phyloP scores from a whole-genome alignment of 2,797 vertebrate genomes.

The Aplochiton taeniatus region DNA sequence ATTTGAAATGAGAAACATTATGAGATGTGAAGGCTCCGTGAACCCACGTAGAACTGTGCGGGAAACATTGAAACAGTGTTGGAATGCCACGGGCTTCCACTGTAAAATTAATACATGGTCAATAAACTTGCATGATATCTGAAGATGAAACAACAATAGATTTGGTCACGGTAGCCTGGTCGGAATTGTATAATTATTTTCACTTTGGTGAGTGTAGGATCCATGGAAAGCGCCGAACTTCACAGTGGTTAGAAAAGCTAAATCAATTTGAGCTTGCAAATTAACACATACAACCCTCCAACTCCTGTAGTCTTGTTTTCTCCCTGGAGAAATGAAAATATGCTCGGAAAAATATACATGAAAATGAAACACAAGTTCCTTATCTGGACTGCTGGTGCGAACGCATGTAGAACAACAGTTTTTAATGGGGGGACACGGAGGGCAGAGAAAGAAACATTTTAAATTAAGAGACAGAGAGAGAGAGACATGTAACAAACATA shows the following conservation, averaged over 20 bases:
- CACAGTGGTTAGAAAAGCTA: slow-evolving; percentile 16
- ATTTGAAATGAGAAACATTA: background rate
- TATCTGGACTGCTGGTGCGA: slow-evolving; percentile 41
- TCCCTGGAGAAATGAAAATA: slow-evolving; percentile 33
- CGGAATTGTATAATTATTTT: background rate
- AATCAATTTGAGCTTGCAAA: slow-evolving; percentile 36
- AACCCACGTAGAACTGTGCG: background rate
- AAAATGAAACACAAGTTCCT: slow-evolving; percentile 33
- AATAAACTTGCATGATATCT: background rate
- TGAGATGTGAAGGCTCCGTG: background rate
- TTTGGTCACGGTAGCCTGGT: background rate
- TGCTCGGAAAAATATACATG: slow-evolving; percentile 16
- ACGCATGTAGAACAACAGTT: slow-evolving; percentile 38
- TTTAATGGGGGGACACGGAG: slow-evolving; percentile 23
- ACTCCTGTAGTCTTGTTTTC: slow-evolving; percentile 24
- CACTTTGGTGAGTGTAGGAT: background rate
- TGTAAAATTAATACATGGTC: background rate
- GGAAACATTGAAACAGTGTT: background rate
- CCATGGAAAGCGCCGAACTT: background rate
- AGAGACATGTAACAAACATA: background rate
- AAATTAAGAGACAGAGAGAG: background rate
- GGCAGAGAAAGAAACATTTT: slow-evolving; percentile 19
- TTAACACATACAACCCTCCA: slow-evolving; percentile 11
- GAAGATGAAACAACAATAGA: background rate
- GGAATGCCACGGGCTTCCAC: too few relatives aligned